Evolutionary conservation across 2,797 vertebrate species (phyloP), one percentile per base, ranked within the genome.

Genomic region (Acanthornis magna): DNA sequence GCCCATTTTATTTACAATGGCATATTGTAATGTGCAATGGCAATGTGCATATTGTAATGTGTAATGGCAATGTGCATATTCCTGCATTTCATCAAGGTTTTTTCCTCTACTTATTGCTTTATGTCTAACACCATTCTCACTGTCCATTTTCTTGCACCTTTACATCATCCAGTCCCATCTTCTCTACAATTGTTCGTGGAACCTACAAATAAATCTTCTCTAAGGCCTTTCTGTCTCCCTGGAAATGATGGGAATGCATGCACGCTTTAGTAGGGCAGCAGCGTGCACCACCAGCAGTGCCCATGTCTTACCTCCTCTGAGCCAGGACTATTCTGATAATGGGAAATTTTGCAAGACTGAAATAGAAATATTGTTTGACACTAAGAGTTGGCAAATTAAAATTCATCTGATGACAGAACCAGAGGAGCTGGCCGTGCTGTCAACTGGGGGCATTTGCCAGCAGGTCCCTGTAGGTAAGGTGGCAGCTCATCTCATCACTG

Each of bases 401-500:
- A 61, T 51, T 40, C 4, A 2, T 72, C 34, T 32, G 4, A 20
- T 58, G 42, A 50, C 54, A 70, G 89, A 85, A 79, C 2, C 38
- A 54, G 20, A 67, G 34, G 38, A 61, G 19, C 13, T 84, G 50
- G 10, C 14, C 5, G 5, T 29, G 25, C 30, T 72, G 36, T 36
- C 68, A 40, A 2, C 3, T 5, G 3, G 7, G 2, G 30, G 5
- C 3, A 8, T 53, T 87, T 85, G 12, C 25, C 48, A 77, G 17
- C 10, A 50, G 51, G 42, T 43, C 12, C 19, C 53, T 58, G 1
- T 23, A 45, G 19, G 13, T 50, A 40, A 89, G 19, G 22, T 40
- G 13, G 7, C 34, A 87, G 42, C 29, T 93, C 2, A 0, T 51
- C 57, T 84, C 2, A 0, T 60, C 45, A n/a, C 26, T 5, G 12